Conservation (phyloP, 2,113 vertebrate genomes). For the Cynopterus brachyotis region DNA sequence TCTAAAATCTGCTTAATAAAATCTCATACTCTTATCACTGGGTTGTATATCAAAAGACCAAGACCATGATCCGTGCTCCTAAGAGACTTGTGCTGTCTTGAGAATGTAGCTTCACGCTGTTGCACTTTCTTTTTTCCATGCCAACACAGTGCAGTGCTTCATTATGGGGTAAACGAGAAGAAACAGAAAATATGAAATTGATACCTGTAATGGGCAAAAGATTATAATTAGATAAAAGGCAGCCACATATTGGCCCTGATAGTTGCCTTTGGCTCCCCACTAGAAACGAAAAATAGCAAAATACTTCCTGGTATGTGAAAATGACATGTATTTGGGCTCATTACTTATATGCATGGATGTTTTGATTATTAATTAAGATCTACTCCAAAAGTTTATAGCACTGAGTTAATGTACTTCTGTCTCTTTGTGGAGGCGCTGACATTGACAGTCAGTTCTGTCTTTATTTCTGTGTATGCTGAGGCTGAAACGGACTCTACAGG, state of each 20-base stretch:
- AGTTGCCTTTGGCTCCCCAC: background rate
- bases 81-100: background rate
- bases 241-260: background rate
- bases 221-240: background rate
- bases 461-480: background rate
- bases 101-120: accelerated
- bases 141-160: background rate
- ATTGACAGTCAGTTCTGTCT: background rate
- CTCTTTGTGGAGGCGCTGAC: background rate
- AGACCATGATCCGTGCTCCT: background rate
- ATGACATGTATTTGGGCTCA: background rate
- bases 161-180: background rate
- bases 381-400: background rate
- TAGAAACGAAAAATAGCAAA: background rate
- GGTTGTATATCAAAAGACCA: background rate
- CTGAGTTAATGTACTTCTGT: background rate
- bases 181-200: background rate
- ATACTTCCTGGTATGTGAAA: background rate
- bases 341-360: background rate
- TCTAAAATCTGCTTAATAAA: background rate
- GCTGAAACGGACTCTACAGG: background rate
- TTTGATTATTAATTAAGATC: background rate
- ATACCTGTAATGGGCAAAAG: background rate
- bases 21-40: background rate
- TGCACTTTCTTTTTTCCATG: background rate